Percentiles rank a stretch among this genome's conserved stretches.
These are phyloP conservation scores for Melanotus villosus DNA, from an alignment of 2,888 invertebrate genomes.

Conservation along the genomic window DNA sequence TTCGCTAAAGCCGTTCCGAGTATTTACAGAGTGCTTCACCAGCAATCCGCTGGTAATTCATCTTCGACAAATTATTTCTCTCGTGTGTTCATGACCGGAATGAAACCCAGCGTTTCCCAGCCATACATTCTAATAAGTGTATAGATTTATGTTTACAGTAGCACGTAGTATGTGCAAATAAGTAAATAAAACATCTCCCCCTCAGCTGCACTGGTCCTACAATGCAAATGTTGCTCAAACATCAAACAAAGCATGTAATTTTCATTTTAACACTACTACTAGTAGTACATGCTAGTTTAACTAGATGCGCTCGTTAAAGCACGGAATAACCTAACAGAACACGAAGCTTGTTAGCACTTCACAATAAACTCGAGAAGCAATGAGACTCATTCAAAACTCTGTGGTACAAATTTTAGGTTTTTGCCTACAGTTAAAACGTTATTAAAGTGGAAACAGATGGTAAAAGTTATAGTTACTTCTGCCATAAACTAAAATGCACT, in stretches of 20 bases:
- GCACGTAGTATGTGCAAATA: conserved; percentile 8
- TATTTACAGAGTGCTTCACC: neutral
- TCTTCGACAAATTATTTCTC: conserved; percentile 23
- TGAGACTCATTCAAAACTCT: conserved; percentile 11
- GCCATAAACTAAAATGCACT: no score
- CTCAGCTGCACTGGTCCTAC: conserved; percentile 6
- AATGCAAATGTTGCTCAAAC: conserved; percentile 19
- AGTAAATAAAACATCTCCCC: neutral
- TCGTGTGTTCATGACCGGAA: conserved; percentile 13
- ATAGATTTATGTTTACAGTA: conserved; percentile 15
- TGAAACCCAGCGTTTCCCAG: conserved; percentile 1
- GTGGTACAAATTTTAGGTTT: neutral
- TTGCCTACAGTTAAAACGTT: neutral
- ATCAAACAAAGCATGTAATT: conserved; percentile 38
- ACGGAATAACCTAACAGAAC: conserved; percentile 23
- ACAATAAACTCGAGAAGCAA: conserved; percentile 27
- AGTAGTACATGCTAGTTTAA: neutral
- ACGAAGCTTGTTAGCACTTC: conserved; percentile 25
- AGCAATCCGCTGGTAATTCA: conserved; percentile 15
- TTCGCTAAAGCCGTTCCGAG: neutral
- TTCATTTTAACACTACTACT: conserved; percentile 27
- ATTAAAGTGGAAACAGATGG: no score
- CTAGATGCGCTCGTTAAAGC: conserved; percentile 16
- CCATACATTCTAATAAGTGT: neutral
- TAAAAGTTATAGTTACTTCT: no score